phyloP scores from a whole-genome alignment of 2,113 vertebrate genomes.

The Megaceryle maxima region DNA sequence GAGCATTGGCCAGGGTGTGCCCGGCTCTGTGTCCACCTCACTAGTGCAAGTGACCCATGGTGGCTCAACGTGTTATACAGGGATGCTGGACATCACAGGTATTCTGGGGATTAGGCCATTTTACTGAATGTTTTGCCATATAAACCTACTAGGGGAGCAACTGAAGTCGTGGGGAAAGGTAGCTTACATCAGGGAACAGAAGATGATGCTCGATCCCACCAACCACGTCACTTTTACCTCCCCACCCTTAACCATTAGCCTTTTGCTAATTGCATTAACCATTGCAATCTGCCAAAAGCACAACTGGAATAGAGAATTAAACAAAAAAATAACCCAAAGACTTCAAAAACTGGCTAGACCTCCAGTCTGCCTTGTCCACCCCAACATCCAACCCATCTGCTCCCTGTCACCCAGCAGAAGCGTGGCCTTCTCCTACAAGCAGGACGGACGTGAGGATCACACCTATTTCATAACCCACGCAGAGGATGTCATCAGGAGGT shows the following conservation, averaged over 20 bases:
- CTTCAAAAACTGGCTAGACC: background rate
- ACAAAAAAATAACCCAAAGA: background rate
- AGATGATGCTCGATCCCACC: background rate
- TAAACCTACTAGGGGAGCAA: background rate
- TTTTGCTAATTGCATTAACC: no score
- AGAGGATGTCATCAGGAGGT: background rate
- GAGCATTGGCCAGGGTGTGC: no score
- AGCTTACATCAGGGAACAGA: background rate
- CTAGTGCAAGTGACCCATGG: background rate
- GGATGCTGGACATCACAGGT: accelerated
- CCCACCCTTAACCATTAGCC: background rate
- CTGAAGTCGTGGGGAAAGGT: background rate
- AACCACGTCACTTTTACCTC: background rate
- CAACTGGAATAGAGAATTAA: background rate
- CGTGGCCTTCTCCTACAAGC: background rate
- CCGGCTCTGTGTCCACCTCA: background rate
- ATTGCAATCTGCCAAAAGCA: accelerated
- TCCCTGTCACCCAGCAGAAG: background rate
- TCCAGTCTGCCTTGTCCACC: background rate
- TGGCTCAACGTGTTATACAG: background rate
- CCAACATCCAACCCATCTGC: background rate
- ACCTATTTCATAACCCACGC: background rate
- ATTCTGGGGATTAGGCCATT: background rate
- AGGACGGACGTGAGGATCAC: background rate
- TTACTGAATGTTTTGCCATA: background rate